A percentile compares a stretch with the other conserved stretches of the same genome.
phyloP scores from a whole-genome alignment of 92 coral and sea anemone genomes.

The Siderastrea radians region DNA sequence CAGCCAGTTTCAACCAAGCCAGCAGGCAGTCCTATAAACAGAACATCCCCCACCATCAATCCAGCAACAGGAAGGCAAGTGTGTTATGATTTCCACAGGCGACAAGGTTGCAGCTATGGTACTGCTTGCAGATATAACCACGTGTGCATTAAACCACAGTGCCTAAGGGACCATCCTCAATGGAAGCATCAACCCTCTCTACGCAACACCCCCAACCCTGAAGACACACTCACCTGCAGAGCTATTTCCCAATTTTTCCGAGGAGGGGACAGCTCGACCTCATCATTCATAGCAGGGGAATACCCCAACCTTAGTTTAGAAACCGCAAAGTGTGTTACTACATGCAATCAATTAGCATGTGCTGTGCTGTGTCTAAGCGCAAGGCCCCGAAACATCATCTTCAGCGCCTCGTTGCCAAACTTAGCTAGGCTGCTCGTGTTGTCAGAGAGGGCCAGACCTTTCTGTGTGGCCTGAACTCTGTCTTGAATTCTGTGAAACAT shows the following conservation, averaged over 20 bases:
- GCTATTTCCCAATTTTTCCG: slow-evolving; percentile 25
- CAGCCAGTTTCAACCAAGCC: slow-evolving; percentile 9
- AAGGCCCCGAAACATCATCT: slow-evolving; percentile 39
- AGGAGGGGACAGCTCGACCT: slow-evolving; percentile 36
- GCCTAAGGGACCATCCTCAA: slow-evolving; percentile 43
- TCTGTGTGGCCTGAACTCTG: slow-evolving; percentile 40
- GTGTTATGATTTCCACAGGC: slow-evolving; percentile 32
- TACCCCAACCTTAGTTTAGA: slow-evolving; percentile 9
- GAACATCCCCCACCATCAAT: not conserved
- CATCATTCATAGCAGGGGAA: slow-evolving; percentile 12
- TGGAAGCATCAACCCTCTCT: slow-evolving; percentile 30
- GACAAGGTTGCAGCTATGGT: slow-evolving; percentile 51
- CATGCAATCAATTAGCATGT: slow-evolving; percentile 31
- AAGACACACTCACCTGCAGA: slow-evolving; percentile 46
- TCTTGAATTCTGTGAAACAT: slow-evolving; percentile 44
- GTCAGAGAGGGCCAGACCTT: slow-evolving; percentile 51
- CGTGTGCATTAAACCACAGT: slow-evolving; percentile 36
- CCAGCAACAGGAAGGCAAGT: slow-evolving; percentile 43
- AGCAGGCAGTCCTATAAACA: too few species aligned
- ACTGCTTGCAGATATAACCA: slow-evolving; percentile 31
- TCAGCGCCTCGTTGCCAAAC: slow-evolving; percentile 50
- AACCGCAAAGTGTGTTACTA: slow-evolving; percentile 36
- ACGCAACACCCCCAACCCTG: slow-evolving; percentile 26
- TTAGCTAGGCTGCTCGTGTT: slow-evolving; percentile 43
- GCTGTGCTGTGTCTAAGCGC: slow-evolving; percentile 20